Base-by-base conservation (phyloP, 2,888 invertebrate species). In the Lepidonotus clava region DNA sequence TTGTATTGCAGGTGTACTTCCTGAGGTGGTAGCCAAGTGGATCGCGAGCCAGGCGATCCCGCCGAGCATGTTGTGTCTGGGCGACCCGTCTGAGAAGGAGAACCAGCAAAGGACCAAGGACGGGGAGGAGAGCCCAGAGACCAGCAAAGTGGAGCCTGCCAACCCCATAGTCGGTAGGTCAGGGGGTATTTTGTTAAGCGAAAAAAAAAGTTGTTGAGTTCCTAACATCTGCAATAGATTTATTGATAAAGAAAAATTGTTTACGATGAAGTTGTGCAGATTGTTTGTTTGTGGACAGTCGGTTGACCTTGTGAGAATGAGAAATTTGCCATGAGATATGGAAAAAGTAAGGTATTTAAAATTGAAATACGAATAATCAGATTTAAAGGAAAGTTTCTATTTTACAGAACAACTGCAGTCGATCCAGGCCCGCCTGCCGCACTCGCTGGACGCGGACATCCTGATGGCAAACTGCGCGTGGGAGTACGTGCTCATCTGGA, bases 401-500 rank as follows among this genome's bases (percentile, higher is more conserved):
- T 32, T 88, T 90, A 51, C 88, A 92, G 93, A 89, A 86, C 90
- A 91, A 80, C 90, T 93, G 88, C 89, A 90, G 24, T 87, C 87
- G n/a, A 87, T 93, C 32, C 91, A 92, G 66, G 91, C 91, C n/a
- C 97, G 97, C 92, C 98, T 98, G 93, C 98, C 98, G 0, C 96
- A 97, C 90, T 98, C 98, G 93, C 95, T 98, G 85, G 96, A 96
- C 86, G 96, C 96, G 0, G 96, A 97, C 91, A 96, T 96, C 56
- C 95, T 98, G 61, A 95, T 98, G 83, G 96, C 97, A 21, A 97
- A 98, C 93, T 96, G 98, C 95, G 96, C 96, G 89, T 98, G 98
- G 98, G 98, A 98, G 93, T 98, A 97, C 93, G 96, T 97, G 85
- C 96, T 97, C 89, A 96, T 96, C 84, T 98, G 98, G 98, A 97